A percentile compares a stretch with the other conserved stretches of the same genome.
phyloP scores from a whole-genome alignment of 92 coral and sea anemone species.

The Ricordea florida region DNA sequence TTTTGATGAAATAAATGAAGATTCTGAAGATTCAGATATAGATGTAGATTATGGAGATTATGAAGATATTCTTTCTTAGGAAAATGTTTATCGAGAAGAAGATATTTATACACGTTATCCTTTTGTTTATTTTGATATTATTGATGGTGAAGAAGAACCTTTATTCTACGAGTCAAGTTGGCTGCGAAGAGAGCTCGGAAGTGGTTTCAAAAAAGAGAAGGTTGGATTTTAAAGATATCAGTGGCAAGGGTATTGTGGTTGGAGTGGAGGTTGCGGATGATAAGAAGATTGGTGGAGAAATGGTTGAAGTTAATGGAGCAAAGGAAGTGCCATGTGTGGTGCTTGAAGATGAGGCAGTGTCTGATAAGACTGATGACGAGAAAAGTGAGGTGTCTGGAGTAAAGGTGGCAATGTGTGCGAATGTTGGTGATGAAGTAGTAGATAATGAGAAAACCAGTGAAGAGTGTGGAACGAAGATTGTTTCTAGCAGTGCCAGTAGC shows the following conservation, averaged over 20 bases:
- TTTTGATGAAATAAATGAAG: too few relatives aligned
- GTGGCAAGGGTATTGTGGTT: conserved; percentile 4
- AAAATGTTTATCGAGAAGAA: too few relatives aligned
- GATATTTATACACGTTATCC: not conserved
- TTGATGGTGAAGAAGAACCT: not conserved
- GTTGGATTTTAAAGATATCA: conserved; percentile 14
- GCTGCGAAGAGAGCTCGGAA: not conserved
- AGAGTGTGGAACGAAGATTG: not conserved
- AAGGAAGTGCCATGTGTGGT: not conserved
- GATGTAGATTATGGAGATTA: too few relatives aligned
- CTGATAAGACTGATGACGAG: not conserved
- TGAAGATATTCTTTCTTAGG: too few relatives aligned
- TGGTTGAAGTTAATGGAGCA: not conserved
- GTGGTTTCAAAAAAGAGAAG: conserved; percentile 7
- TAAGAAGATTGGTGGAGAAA: conserved; percentile 1
- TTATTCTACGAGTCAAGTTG: not conserved
- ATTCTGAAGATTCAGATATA: too few relatives aligned
- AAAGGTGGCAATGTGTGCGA: not conserved
- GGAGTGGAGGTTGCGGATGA: conserved; percentile 5
- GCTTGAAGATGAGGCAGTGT: not conserved
- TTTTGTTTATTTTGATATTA: not conserved
- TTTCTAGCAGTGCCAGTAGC: not conserved
- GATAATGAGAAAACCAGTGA: not conserved
- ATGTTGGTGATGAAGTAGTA: not conserved
- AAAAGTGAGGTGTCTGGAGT: not conserved